These are phyloP conservation scores for Mamestra configurata DNA, from an alignment of 1,140 invertebrate genomes.

Conservation along the genomic window DNA sequence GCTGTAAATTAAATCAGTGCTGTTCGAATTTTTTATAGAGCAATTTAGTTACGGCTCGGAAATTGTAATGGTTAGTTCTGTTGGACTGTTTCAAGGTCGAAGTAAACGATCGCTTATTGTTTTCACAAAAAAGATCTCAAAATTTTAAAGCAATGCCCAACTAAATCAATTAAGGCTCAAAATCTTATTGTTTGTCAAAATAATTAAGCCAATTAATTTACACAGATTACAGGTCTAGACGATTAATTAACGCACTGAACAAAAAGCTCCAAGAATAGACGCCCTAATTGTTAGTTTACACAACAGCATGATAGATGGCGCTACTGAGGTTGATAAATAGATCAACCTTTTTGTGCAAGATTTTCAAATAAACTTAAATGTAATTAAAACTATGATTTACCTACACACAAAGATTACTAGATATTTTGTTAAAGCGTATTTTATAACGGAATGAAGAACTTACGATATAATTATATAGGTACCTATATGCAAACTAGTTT, in stretches of 20 bases:
- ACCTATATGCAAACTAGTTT: constrained; percentile 4
- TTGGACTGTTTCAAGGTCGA: constrained; percentile 22
- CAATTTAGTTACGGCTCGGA: constrained; percentile 8
- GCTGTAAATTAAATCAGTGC: constrained; percentile 36
- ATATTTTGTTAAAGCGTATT: neutral
- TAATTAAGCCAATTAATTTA: neutral
- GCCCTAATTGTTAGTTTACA: constrained; percentile 2
- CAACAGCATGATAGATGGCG: constrained; percentile 6
- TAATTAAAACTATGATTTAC: neutral
- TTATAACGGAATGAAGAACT: neutral
- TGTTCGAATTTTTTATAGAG: constrained; percentile 19
- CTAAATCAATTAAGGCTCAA: neutral
- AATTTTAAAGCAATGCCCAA: neutral
- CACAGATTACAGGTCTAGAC: constrained; percentile 11
- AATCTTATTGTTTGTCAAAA: neutral
- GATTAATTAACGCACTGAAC: neutral
- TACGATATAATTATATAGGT: neutral
- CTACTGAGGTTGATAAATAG: neutral
- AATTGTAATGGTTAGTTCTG: neutral
- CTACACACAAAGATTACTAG: neutral
- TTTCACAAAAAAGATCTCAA: neutral
- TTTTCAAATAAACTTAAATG: neutral
- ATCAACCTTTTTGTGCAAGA: constrained; percentile 1
- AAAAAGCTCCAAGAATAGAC: constrained; percentile 8
- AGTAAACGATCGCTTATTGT: neutral